Base-by-base conservation (phyloP, 1,140 invertebrate species). In the Drosophila tristis region DNA sequence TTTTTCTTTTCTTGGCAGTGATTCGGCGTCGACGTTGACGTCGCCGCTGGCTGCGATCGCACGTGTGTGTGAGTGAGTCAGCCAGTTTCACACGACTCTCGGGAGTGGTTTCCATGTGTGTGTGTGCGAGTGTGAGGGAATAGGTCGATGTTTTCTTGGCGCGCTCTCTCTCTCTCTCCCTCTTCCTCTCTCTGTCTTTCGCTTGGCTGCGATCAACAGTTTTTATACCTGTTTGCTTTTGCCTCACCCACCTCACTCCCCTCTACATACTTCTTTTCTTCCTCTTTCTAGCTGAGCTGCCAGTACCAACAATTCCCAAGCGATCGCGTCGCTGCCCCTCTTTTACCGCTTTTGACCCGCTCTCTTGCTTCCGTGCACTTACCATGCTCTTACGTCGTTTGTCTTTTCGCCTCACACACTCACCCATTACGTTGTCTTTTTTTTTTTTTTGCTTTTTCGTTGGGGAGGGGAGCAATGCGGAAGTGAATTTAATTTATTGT, bases 401-500 rank as follows among this genome's bases (percentile, higher is more conserved):
- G 64, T 71, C 67, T 71, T 71, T 39, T 67, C 47, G 45, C 71
- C 56, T 57, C 53, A 54, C 64, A 62, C 39, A 71, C 45, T 60
- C 71, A 60, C 77, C 78, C 79, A 80, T 89, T 89, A 89, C 84
- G 81, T 86, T 65, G 82, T 85, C 71, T 67, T 80, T 70, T 86
- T 67, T n/a, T 80, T 68, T 86, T 63, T 74, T 65, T 43, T 57
- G 43, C 35, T 13, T 13, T 39, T 39, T 39, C 45, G 55, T 57
- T 23, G 39, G 16, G 55, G 58, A 66, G 57, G 72, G 90, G 78
- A 91, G 86, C 90, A 91, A 91, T 91, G 90, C 90, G 90, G 90
- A 91, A 91, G 90, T 91, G 90, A 91, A 90, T 90, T 91, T 91
- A 91, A 91, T 91, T 91, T 91, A 91, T 91, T 91, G 80, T 90